phyloP scores from a whole-genome alignment of 1,140 invertebrate genomes.

The Cydia amplana region DNA sequence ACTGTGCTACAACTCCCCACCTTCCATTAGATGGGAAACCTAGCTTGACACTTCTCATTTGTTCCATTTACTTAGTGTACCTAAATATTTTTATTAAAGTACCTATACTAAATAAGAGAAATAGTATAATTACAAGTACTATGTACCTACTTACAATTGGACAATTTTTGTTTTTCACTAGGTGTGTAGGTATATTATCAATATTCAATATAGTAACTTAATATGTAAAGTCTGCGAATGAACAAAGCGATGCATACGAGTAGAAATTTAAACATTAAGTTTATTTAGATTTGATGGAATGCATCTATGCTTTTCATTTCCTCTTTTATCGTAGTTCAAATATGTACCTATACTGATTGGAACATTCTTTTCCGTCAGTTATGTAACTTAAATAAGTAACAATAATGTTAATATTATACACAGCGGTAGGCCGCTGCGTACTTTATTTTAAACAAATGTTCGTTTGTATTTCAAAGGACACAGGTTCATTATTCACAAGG shows the following conservation, averaged over 20 bases:
- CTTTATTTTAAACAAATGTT: constrained; percentile 68
- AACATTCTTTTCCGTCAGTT: not conserved
- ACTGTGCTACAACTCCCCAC: not conserved
- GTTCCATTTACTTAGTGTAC: not conserved
- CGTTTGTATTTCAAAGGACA: constrained; percentile 59
- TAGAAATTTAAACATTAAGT: no score
- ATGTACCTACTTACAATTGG: no score
- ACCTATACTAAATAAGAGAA: not conserved
- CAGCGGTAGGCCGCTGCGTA: not conserved
- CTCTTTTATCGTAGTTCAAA: no score
- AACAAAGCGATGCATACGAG: no score
- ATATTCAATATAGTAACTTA: no score
- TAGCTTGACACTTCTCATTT: constrained; percentile 21
- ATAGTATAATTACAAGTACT: not conserved
- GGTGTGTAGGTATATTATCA: no score
- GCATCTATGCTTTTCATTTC: no score
- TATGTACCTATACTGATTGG: no score
- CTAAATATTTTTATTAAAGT: not conserved
- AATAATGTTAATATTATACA: constrained; percentile 45
- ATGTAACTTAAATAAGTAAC: not conserved
- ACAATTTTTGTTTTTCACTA: no score
- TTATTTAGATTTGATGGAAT: no score
- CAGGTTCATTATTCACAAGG: constrained; percentile 71
- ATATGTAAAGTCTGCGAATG: no score
- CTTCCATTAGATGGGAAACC: not conserved